Percentiles rank a stretch among this genome's conserved stretches.
Evolutionary conservation across 2,113 vertebrate species (phyloP).

Genomic region (Solea solea): DNA sequence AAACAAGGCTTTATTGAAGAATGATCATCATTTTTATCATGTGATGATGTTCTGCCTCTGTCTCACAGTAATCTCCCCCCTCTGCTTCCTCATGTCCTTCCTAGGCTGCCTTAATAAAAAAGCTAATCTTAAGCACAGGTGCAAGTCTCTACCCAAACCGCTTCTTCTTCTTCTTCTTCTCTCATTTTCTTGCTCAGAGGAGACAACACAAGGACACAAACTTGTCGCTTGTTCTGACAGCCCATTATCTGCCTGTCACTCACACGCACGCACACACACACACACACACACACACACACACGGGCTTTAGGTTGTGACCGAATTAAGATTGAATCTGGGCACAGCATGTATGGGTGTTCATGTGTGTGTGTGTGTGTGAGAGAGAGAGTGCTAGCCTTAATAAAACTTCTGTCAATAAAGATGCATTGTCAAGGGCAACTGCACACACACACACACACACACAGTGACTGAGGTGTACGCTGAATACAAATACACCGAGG

Average conservation of each 20-base stretch:
- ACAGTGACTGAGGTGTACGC: not conserved
- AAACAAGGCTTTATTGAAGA: conserved; percentile 16
- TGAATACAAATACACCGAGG: conserved; percentile 27
- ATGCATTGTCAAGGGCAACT: conserved; percentile 60
- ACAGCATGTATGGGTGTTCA: conserved; percentile 25
- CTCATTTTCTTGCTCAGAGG: conserved; percentile 53
- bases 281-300: conserved; percentile 44
- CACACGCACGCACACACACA: conserved; percentile 44
- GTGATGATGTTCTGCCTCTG: conserved; percentile 48
- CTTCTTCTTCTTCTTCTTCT: conserved; percentile 58
- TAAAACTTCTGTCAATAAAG: conserved; percentile 62
- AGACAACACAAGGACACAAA: conserved; percentile 78
- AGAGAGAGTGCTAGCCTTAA: conserved; percentile 34
- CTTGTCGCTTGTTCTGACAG: conserved; percentile 83
- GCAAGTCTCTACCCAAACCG: conserved; percentile 15
- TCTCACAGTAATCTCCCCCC: not conserved
- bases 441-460: conserved; percentile 7
- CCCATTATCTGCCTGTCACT: conserved; percentile 85
- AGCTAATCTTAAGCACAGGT: conserved; percentile 58
- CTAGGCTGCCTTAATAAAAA: conserved; percentile 75
- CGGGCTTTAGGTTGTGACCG: conserved; percentile 40
- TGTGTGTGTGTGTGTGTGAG: conserved; percentile 8
- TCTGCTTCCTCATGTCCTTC: conserved; percentile 41
- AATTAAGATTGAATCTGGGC: conserved; percentile 68
- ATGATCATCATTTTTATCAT: conserved; percentile 36